Base-by-base conservation (phyloP, 2,888 invertebrate species). In the Pristionchus mayeri region DNA sequence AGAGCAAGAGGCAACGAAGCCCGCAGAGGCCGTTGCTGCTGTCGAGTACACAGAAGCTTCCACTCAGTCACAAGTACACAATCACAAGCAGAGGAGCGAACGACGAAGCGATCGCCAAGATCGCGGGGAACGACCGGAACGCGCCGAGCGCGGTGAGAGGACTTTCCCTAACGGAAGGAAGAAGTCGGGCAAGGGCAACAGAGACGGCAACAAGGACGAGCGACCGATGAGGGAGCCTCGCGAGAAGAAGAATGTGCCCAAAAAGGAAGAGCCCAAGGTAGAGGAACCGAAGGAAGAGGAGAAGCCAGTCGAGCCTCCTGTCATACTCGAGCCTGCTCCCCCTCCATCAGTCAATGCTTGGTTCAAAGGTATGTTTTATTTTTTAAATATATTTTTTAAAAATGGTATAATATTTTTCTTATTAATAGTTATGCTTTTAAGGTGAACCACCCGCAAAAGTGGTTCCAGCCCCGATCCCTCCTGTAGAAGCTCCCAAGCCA, bases 271-370 rank as follows among this genome's bases (percentile, higher is more conserved):
- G 40, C 75, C 86, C 37, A 67, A 83, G 30, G 87, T 87, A 78
- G 57, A 81, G 60, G 87, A 86, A 75, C 87, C 86, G 83, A 57
- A 75, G 16, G 86, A 86, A 80, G 86, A 87, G 81, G 86, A 83
- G 44, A 88, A 87, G 71, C 75, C 83, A 3, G 86, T 85, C 21
- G 87, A 87, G 60, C n/a, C 60, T 4, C 87, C 87, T 48, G 87
- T 89, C 30, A 88, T 88, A 6, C 83, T 90, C 27, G 89, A 89
- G 75, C 90, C 90, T 34, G 90, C 90, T 76, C 90, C 90, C 11
- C 82, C 89, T 18, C 90, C 90, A 57, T 85, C 89, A 13, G 88
- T 87, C 13, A 90, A 90, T 76, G 88, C 90, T 7, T 90, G 90
- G 90, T 90, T 90, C 86, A 90, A 89, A 27, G 57, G 76, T 71